Conservation (phyloP, 2,797 vertebrate genomes). For the Xenopus petersii region DNA sequence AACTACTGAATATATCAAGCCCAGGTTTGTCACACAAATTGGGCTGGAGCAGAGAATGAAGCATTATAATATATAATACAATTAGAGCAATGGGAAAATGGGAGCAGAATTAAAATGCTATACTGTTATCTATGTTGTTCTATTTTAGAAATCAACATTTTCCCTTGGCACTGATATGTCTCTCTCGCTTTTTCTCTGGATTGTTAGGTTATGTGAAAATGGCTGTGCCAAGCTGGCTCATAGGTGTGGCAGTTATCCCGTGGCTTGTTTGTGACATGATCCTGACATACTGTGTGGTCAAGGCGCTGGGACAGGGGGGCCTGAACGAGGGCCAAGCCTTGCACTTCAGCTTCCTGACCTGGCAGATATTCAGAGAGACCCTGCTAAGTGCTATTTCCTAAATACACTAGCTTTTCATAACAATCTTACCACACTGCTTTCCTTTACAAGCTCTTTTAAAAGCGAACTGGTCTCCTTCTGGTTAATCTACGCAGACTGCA, state of each 20-base stretch:
- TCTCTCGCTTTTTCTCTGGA: slow-evolving; percentile 74
- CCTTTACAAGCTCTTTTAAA: slow-evolving; percentile 79
- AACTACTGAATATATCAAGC: too few relatives aligned
- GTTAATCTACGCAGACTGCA: slow-evolving; percentile 83
- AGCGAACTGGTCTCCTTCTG: slow-evolving; percentile 74
- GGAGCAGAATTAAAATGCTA: slow-evolving; percentile 56
- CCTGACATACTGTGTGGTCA: slow-evolving; percentile 81
- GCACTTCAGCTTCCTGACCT: slow-evolving; percentile 88
- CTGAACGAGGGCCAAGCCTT: slow-evolving; percentile 81
- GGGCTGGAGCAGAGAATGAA: too few relatives aligned
- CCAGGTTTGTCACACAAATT: too few relatives aligned
- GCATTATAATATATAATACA: too few relatives aligned
- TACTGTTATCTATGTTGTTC: slow-evolving; percentile 67
- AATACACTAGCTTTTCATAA: slow-evolving; percentile 86
- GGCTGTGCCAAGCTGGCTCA: slow-evolving; percentile 67
- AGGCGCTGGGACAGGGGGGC: slow-evolving; percentile 69
- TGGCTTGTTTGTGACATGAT: slow-evolving; percentile 69
- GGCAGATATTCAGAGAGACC: slow-evolving; percentile 85
- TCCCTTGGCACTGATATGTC: slow-evolving; percentile 73
- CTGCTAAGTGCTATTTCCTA: slow-evolving; percentile 88
- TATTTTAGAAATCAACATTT: slow-evolving; percentile 78
- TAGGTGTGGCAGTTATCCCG: slow-evolving; percentile 63
- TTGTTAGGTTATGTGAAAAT: slow-evolving; percentile 94
- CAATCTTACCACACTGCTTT: slow-evolving; percentile 83
- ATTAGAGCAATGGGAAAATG: slow-evolving; percentile 47